These are phyloP conservation scores for Holothuria glaberrima DNA, from an alignment of 35 echinoderm and acorn worm genomes.

Conservation along the genomic window DNA sequence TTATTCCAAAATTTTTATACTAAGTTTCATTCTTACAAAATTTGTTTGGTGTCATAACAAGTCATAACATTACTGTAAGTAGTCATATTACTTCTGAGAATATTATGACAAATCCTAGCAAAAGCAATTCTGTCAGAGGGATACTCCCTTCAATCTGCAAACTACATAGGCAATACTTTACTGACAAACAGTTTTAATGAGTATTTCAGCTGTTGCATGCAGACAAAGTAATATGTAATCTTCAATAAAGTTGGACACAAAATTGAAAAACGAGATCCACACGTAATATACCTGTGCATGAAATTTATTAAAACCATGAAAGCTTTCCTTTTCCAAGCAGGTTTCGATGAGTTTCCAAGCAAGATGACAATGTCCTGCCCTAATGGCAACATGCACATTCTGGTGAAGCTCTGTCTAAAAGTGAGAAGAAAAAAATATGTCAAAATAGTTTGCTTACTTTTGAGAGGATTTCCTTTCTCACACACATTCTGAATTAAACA, in stretches of 20 bases:
- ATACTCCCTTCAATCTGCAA: not conserved
- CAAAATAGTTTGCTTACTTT: too few species aligned
- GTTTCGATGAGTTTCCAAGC: slow-evolving; percentile 44
- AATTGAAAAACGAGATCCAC: not conserved
- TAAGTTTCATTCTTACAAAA: too few species aligned
- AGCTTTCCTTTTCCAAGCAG: slow-evolving; percentile 8
- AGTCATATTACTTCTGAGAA: too few species aligned
- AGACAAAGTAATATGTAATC: not conserved
- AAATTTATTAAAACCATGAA: slow-evolving; percentile 46
- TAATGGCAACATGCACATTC: slow-evolving; percentile 30
- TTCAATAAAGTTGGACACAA: too few species aligned
- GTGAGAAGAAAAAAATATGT: not conserved
- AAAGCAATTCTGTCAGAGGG: too few species aligned
- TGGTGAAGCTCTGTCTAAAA: slow-evolving; percentile 16
- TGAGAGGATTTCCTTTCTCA: not conserved
- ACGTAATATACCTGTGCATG: slow-evolving; percentile 29
- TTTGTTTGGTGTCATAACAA: too few species aligned
- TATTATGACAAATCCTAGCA: too few species aligned
- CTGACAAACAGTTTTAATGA: not conserved
- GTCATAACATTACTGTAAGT: too few species aligned
- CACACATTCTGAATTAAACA: not conserved
- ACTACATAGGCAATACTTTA: not conserved
- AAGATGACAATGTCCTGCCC: slow-evolving; percentile 30
- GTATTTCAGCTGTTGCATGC: not conserved
- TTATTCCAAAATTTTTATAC: too few species aligned